phyloP scores from a whole-genome alignment of 2,797 vertebrate species.

The Ptychobarbus kaznakovi region DNA sequence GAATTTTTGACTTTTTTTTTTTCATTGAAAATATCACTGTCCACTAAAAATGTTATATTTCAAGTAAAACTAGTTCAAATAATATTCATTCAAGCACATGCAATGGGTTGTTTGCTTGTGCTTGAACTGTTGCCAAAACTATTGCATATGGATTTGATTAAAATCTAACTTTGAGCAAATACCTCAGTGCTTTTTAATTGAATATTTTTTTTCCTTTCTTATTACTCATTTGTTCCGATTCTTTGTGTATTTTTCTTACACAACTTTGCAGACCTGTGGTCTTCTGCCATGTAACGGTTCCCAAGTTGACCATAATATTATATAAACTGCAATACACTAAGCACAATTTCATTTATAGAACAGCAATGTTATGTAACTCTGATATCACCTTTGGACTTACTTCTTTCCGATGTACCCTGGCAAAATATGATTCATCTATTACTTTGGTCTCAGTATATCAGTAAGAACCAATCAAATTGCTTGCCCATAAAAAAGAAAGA shows the following conservation, averaged over 20 bases:
- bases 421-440: slow-evolving; percentile 10
- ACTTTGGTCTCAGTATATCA: slow-evolving; percentile 19
- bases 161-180: not conserved
- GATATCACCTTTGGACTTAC: slow-evolving; percentile 20
- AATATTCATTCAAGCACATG: not conserved
- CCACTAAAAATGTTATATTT: not conserved
- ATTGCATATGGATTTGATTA: not conserved
- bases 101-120: not conserved
- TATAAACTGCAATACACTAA: slow-evolving; percentile 5
- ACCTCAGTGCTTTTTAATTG: not conserved
- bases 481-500: not conserved
- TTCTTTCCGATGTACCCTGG: slow-evolving; percentile 19
- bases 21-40: not conserved
- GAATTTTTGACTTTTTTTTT: not conserved
- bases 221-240: not conserved
- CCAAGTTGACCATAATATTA: not conserved
- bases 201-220: not conserved
- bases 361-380: slow-evolving; percentile 1
- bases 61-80: not conserved
- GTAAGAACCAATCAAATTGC: slow-evolving; percentile 18
- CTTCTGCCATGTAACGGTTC: not conserved
- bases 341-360: slow-evolving; percentile 27
- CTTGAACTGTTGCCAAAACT: slow-evolving; percentile 9
- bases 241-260: not conserved
- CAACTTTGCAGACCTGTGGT: slow-evolving; percentile 4